Evolutionary conservation across 2,888 invertebrate species (phyloP), one percentile per base, ranked within the genome.

Genomic region (Malacosoma neustria): DNA sequence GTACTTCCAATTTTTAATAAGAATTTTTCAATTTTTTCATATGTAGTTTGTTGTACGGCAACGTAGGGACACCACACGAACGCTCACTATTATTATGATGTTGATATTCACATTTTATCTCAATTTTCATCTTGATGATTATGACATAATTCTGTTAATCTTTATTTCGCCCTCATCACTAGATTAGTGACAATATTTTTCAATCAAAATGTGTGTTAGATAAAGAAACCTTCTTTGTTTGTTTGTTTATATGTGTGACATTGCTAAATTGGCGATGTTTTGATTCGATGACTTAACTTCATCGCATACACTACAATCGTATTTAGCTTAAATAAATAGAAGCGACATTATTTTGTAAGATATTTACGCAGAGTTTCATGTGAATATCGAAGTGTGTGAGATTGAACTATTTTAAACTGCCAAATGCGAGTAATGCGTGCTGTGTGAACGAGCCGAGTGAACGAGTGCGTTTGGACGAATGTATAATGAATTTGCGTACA

Each of bases 1-100:
- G 80, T 84, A 85, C 84, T 85, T 84, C 84, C 84, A 85, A 79
- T 84, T 79, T n/a, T 77, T 61, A 72, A 64, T 81, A 80, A 80
- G 74, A 70, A 69, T 75, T 76, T 80, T 77, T 77, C 74, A 61
- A 70, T 70, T 76, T 76, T 80, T 77, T 77, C 74, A 61, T 77
- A 73, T 59, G 70, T 81, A 80, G 77, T 65, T 57, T 63, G n/a
- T n/a, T n/a, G 66, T 79, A 73, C 59, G 71, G 74, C 77, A 71
- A 63, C 59, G 70, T 77, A 76, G 73, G 63, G 61, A 65, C 63
- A 68, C 68, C 57, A 55, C 46, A 69, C 63, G 75, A 66, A 65
- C 33, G 59, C 65, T 74, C 73, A 72, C 70, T 67, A 54, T 54
- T 63, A 50, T 58, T 56, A 51, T 49, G 48, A 51, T 50, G 73